Evolutionary conservation across 2,888 invertebrate genomes (phyloP), one percentile per base, ranked within the genome.

Genomic region (Sycophila texana): DNA sequence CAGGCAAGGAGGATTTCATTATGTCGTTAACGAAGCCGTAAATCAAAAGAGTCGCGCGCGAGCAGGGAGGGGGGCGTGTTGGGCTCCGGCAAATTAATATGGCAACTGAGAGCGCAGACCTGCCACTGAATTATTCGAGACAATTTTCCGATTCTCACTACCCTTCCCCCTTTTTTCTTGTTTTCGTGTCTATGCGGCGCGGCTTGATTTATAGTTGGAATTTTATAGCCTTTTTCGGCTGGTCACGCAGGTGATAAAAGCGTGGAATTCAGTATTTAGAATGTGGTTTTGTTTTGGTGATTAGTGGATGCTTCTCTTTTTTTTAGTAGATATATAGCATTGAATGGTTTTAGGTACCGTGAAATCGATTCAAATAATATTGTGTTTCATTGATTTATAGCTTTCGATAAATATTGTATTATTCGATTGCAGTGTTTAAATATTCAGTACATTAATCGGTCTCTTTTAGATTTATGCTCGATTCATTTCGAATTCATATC

Each of bases 11-110:
- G 73, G 61, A 75, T 79, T 74, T 74, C 74, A 75, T 79, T 74
- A 74, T 79, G 74, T 74, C 70, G 70, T 65, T 79, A 79, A 79
- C 79, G 66, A 74, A 79, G 79, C 67, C 22, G 74, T 74, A 65
- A 74, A 74, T 79, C 79, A 74, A 79, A 79, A 79, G 79, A 51
- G 73, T 78, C 53, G 67, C 60, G 67, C 65, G n/a, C 53, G 75
- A 68, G 18, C 30, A 53, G 67, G 26, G 47, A 14, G 12, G 58
- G 58, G 58, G 67, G n/a, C 13, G 26, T 20, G 26, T 20, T 18
- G 22, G 22, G 51, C 30, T 1, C 30, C 16, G 53, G 73, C 73
- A 67, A 74, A 73, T 78, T 78, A 74, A 78, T 78, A 68, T 39
- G 78, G 67, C 67, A 65, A 71, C 70, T 63, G 76, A 14, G 70